Base-by-base conservation (phyloP, 2,888 invertebrate genomes). In the Torymus texanus region DNA sequence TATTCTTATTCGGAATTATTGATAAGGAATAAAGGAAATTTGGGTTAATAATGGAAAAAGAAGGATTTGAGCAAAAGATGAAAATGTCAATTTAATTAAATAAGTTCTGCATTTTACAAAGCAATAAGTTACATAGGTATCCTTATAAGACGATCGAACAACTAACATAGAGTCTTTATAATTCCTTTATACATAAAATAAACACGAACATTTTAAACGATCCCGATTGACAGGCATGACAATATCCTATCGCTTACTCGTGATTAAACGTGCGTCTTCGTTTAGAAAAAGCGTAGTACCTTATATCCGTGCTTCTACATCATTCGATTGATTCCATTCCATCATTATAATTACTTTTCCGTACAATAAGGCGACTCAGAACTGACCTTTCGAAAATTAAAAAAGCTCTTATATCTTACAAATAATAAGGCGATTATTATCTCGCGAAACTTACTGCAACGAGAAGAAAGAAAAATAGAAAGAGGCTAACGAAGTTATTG, bases 41-140 rank as follows among this genome's bases (percentile, higher is more conserved):
- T n/a, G 13, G 63, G 55, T 59, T 65, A 10, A 56, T 16, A 11
- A 41, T 59, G 61, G 59, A 50, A 73, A 58, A 66, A 61, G 13
- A 67, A 76, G 50, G 61, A 68, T 73, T 76, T 73, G 67, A 80
- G 76, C 73, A 77, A 81, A 78, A 81, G 81, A 81, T 81, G 81
- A 81, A 78, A 81, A 79, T 81, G 74, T 75, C 81, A 83, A 80
- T 85, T 84, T 89, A 89, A 89, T 90, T 90, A 89, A 90, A 90
- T 90, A 90, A 88, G 86, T 87, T 89, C 85, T 89, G 90, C 90
- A 90, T 89, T 90, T 88, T 90, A 90, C 90, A 90, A 90, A 90
- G 90, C 90, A 90, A 90, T 90, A 90, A 90, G 88, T 90, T 90
- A 90, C 89, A 90, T 85, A 85, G 76, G 67, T 75, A 72, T 84